These are phyloP conservation scores for Setophaga coronata DNA, from an alignment of 2,113 vertebrate species.

Conservation along the genomic window DNA sequence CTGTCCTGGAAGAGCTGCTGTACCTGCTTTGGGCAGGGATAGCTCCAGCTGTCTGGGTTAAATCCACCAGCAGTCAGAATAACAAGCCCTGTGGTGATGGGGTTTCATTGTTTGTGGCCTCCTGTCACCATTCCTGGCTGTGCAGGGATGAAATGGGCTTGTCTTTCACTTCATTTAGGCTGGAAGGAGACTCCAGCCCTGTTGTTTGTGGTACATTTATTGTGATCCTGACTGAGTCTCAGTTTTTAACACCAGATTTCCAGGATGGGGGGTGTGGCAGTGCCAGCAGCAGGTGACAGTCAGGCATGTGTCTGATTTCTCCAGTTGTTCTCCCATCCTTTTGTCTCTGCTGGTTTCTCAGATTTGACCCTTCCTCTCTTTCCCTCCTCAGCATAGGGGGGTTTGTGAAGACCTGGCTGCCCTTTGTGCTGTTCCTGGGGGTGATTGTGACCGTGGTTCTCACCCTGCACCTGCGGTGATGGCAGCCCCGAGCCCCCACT, in stretches of 20 bases:
- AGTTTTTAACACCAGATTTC: neutral
- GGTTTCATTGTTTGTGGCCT: neutral
- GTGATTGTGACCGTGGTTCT: conserved; percentile 83
- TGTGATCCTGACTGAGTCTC: neutral
- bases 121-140: neutral
- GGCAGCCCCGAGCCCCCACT: neutral
- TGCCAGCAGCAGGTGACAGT: neutral
- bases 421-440: conserved; percentile 88
- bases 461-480: conserved; percentile 86
- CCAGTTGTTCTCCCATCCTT: neutral
- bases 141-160: neutral
- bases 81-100: rapidly evolving
- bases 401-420: conserved; percentile 96
- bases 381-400: conserved; percentile 80
- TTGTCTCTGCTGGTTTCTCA: neutral
- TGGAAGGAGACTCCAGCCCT: neutral
- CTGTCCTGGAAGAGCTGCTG: neutral
- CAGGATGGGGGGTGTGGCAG: neutral
- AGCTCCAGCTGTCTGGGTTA: neutral
- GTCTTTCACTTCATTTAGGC: neutral
- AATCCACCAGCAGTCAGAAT: neutral
- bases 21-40: neutral
- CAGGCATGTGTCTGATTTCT: neutral
- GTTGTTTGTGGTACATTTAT: neutral
- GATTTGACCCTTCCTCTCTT: neutral